A percentile compares a stretch with the other conserved stretches of the same genome.
Evolutionary conservation across 2,113 vertebrate species (phyloP).

Genomic region (Vicugna pacos): DNA sequence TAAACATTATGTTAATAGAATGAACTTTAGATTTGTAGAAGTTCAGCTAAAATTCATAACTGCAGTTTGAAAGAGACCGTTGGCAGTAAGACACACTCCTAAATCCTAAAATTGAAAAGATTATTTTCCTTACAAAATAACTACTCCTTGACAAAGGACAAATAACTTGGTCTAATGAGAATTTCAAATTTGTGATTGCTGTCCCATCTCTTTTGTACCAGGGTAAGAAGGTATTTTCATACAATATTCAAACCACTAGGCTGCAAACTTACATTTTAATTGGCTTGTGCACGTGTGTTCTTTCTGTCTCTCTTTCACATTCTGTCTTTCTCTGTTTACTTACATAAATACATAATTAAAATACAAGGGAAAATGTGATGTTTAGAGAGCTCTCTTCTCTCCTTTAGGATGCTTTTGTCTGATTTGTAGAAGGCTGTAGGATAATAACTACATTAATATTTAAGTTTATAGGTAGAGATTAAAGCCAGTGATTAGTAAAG

Average conservation of each 20-base stretch:
- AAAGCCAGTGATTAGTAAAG: background rate
- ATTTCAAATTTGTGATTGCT: background rate
- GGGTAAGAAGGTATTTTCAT: background rate
- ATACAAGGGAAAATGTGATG: background rate
- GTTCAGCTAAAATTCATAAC: conserved; percentile 17
- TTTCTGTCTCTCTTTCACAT: background rate
- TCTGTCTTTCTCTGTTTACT: background rate
- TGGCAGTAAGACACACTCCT: background rate
- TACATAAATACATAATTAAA: background rate
- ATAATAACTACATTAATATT: background rate
- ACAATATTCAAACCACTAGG: background rate
- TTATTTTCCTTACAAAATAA: background rate
- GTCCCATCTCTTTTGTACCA: background rate
- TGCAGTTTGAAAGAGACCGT: background rate
- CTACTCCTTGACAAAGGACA: background rate
- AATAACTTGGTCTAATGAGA: background rate
- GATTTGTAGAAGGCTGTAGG: background rate
- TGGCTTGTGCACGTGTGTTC: background rate
- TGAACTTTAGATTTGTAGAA: conserved; percentile 15
- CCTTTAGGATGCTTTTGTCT: background rate
- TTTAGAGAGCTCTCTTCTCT: background rate
- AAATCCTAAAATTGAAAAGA: background rate
- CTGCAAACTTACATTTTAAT: background rate
- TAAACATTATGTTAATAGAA: background rate
- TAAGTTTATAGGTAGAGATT: background rate